Evolutionary conservation across 2,888 invertebrate genomes (phyloP).

Genomic region (Philonicus albiceps): DNA sequence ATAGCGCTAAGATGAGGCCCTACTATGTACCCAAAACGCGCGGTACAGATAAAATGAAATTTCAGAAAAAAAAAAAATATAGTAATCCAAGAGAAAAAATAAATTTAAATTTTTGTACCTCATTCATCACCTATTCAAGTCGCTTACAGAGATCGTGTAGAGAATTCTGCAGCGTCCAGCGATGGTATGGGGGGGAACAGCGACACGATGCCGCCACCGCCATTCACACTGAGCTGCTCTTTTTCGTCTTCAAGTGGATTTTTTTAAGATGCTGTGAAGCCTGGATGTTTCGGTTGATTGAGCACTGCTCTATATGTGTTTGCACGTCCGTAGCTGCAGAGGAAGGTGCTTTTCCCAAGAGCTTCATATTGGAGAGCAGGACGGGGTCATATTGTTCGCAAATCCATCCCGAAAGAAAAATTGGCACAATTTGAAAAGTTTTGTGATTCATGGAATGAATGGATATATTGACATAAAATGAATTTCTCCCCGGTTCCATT

Average conservation of each 20-base stretch:
- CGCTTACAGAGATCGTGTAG: neutral
- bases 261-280: neutral
- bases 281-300: neutral
- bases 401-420: neutral
- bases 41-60: neutral
- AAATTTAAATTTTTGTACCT: neutral
- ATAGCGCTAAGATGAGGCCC: neutral
- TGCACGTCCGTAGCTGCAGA: neutral
- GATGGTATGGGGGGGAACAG: neutral
- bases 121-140: neutral
- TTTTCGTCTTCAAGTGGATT: neutral
- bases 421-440: neutral
- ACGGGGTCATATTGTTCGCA: neutral
- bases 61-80: neutral
- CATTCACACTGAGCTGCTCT: neutral
- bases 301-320: neutral
- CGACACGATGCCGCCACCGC: neutral
- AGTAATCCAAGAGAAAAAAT: neutral
- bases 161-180: neutral
- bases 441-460: neutral
- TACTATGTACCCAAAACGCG: neutral
- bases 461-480: neutral
- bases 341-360: neutral
- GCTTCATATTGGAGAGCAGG: neutral
- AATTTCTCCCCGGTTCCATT: neutral